These are phyloP conservation scores for Chrysaora quinquecirrha DNA, from an alignment of 30 jellyfish, hydroid and myxozoan genomes.

Conservation along the genomic window DNA sequence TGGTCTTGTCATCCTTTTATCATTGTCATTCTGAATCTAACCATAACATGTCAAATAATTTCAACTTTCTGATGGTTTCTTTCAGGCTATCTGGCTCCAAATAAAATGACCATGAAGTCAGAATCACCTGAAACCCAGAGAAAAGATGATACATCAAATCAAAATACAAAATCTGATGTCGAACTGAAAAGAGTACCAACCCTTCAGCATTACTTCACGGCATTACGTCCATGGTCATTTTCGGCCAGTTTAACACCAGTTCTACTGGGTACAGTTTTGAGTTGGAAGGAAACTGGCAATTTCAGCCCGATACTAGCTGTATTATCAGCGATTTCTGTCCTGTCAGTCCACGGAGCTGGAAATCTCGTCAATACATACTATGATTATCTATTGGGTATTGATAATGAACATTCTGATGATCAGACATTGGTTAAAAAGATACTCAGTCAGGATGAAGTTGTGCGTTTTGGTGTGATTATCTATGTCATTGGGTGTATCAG, in stretches of 20 bases:
- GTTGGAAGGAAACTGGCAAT: slow-evolving; percentile 56
- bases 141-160: too few relatives aligned
- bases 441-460: slow-evolving; percentile 72
- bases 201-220: slow-evolving; percentile 51
- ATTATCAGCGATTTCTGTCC: slow-evolving; percentile 24
- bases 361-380: slow-evolving; percentile 84
- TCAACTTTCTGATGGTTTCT: too few relatives aligned
- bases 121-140: too few relatives aligned
- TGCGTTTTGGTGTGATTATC: slow-evolving; percentile 53
- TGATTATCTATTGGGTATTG: slow-evolving; percentile 80
- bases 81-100: too few relatives aligned
- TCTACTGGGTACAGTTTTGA: slow-evolving; percentile 70
- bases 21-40: too few relatives aligned
- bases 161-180: too few relatives aligned
- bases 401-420: slow-evolving; percentile 79
- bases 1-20: too few relatives aligned
- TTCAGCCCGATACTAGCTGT: slow-evolving; percentile 22
- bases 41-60: too few relatives aligned
- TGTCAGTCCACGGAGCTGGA: slow-evolving; percentile 87
- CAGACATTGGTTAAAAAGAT: slow-evolving; percentile 73
- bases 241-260: slow-evolving; percentile 93
- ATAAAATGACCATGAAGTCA: too few relatives aligned
- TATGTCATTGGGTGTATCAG: slow-evolving; percentile 66
- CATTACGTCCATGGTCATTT: slow-evolving; percentile 94
- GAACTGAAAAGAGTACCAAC: too few relatives aligned